Percentiles rank a stretch among this genome's conserved stretches.
phyloP scores from a whole-genome alignment of 2,797 vertebrate species.

The Labeo calbasu region DNA sequence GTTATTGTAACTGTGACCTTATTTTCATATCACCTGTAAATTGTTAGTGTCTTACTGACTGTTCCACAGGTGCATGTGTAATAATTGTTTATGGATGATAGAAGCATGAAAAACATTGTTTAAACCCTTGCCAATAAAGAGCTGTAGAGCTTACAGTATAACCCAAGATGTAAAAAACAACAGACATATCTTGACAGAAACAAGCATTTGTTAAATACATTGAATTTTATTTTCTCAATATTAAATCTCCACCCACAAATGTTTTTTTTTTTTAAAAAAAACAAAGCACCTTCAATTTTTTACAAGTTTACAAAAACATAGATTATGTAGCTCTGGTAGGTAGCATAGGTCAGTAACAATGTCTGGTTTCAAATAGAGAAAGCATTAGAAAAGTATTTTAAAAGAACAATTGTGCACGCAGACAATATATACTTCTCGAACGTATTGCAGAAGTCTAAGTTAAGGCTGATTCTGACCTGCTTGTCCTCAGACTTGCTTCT shows the following conservation, averaged over 20 bases:
- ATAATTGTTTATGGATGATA: neutral
- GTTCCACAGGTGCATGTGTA: no score
- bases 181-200: neutral
- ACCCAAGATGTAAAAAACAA: neutral
- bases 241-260: slow-evolving; percentile 78
- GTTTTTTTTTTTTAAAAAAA: slow-evolving; percentile 89
- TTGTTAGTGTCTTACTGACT: no score
- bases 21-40: no score
- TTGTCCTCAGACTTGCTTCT: slow-evolving; percentile 48
- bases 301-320: slow-evolving; percentile 95
- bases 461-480: slow-evolving; percentile 61
- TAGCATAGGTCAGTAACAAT: slow-evolving; percentile 79
- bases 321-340: slow-evolving; percentile 82
- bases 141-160: neutral
- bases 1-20: neutral
- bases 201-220: slow-evolving; percentile 63
- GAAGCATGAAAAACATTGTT: neutral
- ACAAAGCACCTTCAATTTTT: slow-evolving; percentile 86
- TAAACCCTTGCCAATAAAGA: neutral
- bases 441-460: slow-evolving; percentile 98
- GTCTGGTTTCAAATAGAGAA: slow-evolving; percentile 85
- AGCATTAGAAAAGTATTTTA: slow-evolving; percentile 82
- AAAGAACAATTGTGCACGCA: slow-evolving; percentile 84
- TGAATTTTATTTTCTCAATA: slow-evolving; percentile 79
- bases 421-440: slow-evolving; percentile 88